Evolutionary conservation across 2,888 invertebrate species (phyloP), one percentile per base, ranked within the genome.

Genomic region (Clistopyga incitator): DNA sequence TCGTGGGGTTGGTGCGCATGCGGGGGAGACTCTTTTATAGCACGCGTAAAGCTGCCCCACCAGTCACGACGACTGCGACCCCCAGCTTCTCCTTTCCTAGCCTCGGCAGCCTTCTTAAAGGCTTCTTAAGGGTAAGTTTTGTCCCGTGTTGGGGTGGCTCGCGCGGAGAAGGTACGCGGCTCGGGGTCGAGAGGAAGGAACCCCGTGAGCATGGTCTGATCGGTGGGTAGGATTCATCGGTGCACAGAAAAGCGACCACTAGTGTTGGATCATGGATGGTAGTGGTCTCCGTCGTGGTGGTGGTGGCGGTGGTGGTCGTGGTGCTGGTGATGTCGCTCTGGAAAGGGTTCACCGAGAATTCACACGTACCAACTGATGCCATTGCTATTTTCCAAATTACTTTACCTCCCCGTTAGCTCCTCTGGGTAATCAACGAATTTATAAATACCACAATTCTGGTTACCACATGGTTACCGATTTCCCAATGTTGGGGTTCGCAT

Each of bases 111-210:
- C 89, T 93, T 93, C 92, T 93, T 93, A 92, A 92, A 93, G 90
- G 92, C 91, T 92, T 93, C 92, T 93, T 92, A 91, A 91, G 90
- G 91, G 88, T 88, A 90, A 93, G 90, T 92, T 92, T 92, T 92
- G 91, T 92, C 91, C 89, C 67, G 78, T 76, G 88, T 88, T 86
- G 78, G 84, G 83, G 78, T 71, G 70, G 50, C 61, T 64, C 65
- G 65, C 72, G 45, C 15, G 38, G 50, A 64, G 50, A 52, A 45
- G 70, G 34, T 34, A 54, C 23, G 20, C 59, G 29, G 11, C 15
- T 20, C 20, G 68, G 65, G 77, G 77, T 52, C 23, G 45, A 38
- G 13, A 25, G 18, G 70, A 18, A n/a, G 76, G 61, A 6, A 56
- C 29, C 54, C 64, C 20, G 23, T 34, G 54, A 45, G 59, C 29